Percentiles rank a stretch among this genome's conserved stretches.
Conservation (phyloP, 2,888 invertebrate genomes). For the Microdon myrmicae region DNA sequence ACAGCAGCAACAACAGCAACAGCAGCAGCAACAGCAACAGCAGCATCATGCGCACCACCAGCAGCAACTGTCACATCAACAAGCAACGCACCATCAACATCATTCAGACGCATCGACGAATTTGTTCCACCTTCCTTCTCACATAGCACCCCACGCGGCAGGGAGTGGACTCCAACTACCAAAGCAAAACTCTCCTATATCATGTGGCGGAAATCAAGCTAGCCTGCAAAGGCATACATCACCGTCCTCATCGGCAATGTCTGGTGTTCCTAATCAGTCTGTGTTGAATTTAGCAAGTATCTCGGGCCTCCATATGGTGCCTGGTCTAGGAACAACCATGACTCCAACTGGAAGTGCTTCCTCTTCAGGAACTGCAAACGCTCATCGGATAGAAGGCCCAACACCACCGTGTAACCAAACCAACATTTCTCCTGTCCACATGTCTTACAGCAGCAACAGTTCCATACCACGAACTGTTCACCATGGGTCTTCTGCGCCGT, state of each 20-base stretch:
- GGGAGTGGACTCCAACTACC: slow-evolving; percentile 60
- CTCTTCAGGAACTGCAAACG: slow-evolving; percentile 38
- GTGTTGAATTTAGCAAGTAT: slow-evolving; percentile 54
- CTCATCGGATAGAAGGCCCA: slow-evolving; percentile 29
- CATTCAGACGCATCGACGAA: slow-evolving; percentile 68
- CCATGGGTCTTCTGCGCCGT: slow-evolving; percentile 34
- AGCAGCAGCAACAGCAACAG: slow-evolving; percentile 35
- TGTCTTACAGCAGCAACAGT: slow-evolving; percentile 35
- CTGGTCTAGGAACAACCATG: slow-evolving; percentile 49
- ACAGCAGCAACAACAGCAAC: slow-evolving; percentile 60
- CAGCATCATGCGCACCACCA: slow-evolving; percentile 41
- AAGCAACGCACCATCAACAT: slow-evolving; percentile 33
- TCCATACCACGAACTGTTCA: slow-evolving; percentile 23
- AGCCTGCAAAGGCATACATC: slow-evolving; percentile 49
- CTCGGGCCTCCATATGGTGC: slow-evolving; percentile 54
- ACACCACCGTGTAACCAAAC: slow-evolving; percentile 36
- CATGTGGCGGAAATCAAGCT: slow-evolving; percentile 49
- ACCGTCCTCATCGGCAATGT: slow-evolving; percentile 42
- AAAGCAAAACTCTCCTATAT: slow-evolving; percentile 68
- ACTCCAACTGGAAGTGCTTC: slow-evolving; percentile 38
- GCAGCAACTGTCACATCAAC: slow-evolving; percentile 48
- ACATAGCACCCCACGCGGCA: slow-evolving; percentile 57
- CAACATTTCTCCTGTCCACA: slow-evolving; percentile 45
- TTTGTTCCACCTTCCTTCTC: slow-evolving; percentile 65
- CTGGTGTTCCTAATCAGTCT: slow-evolving; percentile 55